A percentile compares a stretch with the other conserved stretches of the same genome.
These are phyloP conservation scores for Timandra comae DNA, from an alignment of 2,888 invertebrate species.

Conservation along the genomic window DNA sequence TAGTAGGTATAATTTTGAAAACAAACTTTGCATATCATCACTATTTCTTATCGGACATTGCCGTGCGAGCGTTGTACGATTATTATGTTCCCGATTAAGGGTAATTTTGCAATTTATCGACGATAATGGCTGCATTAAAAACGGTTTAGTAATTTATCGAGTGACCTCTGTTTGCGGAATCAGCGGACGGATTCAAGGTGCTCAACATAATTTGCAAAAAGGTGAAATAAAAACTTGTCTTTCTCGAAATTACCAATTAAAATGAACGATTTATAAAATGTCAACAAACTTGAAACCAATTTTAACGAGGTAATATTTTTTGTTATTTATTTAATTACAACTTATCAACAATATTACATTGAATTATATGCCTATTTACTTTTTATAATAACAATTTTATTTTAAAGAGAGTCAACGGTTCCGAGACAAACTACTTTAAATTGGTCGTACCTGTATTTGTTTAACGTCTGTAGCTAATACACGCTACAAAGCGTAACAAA, in stretches of 20 bases:
- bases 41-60: constrained; percentile 49
- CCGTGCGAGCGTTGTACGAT: constrained; percentile 28
- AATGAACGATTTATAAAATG: constrained; percentile 43
- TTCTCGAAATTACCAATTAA: constrained; percentile 31
- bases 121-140: constrained; percentile 3
- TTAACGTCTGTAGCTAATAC: no score
- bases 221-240: constrained; percentile 46
- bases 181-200: constrained; percentile 43
- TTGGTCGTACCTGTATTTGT: no score
- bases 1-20: no score
- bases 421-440: constrained; percentile 1
- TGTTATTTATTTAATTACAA: no score
- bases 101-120: constrained; percentile 16
- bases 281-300: constrained; percentile 50
- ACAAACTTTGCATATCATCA: constrained; percentile 15
- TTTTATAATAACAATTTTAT: no score
- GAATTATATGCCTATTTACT: no score
- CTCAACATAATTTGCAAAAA: constrained; percentile 43
- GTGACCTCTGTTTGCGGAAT: constrained; percentile 50
- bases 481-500: constrained; percentile 32
- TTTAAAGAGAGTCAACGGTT: constrained; percentile 4
- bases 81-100: constrained; percentile 31
- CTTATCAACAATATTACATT: no score
- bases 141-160: constrained; percentile 26
- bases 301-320: no score